A percentile compares a stretch with the other conserved stretches of the same genome.
These are phyloP conservation scores for Colossoma macropomum DNA, from an alignment of 2,113 vertebrate species.

Conservation along the genomic window DNA sequence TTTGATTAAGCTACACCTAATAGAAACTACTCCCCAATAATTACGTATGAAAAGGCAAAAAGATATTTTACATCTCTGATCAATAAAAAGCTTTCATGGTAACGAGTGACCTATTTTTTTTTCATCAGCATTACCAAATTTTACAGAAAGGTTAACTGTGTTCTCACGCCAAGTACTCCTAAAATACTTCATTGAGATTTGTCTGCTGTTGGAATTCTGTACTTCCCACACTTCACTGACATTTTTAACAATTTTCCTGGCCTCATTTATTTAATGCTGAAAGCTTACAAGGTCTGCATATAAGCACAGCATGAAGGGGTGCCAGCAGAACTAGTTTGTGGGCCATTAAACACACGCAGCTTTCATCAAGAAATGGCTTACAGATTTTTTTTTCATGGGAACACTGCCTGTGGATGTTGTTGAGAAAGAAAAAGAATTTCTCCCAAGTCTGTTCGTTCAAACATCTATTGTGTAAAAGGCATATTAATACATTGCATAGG, in stretches of 20 bases:
- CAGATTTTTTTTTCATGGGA: background rate
- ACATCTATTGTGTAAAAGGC: background rate
- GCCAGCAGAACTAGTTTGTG: background rate
- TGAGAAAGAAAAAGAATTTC: background rate
- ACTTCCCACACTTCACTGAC: background rate
- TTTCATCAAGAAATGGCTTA: background rate
- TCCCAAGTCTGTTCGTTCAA: background rate
- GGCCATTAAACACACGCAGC: background rate
- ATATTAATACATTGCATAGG: background rate
- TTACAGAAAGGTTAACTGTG: background rate
- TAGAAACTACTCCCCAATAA: slow-evolving; percentile 40
- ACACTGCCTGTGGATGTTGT: background rate
- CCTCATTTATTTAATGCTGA: background rate
- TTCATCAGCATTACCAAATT: background rate
- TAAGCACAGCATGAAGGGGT: background rate
- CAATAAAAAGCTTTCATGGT: slow-evolving; percentile 92
- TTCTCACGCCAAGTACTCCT: background rate
- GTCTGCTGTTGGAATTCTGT: background rate
- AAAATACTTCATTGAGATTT: background rate
- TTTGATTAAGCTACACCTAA: slow-evolving; percentile 68
- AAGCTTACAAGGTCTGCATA: background rate
- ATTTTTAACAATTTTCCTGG: background rate
- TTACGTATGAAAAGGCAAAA: slow-evolving; percentile 72
- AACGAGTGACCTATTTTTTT: slow-evolving; percentile 72
- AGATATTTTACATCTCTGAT: slow-evolving; percentile 88